Evolutionary conservation across 1,140 invertebrate species (phyloP).

Genomic region (Trichomalopsis sarcophagae): DNA sequence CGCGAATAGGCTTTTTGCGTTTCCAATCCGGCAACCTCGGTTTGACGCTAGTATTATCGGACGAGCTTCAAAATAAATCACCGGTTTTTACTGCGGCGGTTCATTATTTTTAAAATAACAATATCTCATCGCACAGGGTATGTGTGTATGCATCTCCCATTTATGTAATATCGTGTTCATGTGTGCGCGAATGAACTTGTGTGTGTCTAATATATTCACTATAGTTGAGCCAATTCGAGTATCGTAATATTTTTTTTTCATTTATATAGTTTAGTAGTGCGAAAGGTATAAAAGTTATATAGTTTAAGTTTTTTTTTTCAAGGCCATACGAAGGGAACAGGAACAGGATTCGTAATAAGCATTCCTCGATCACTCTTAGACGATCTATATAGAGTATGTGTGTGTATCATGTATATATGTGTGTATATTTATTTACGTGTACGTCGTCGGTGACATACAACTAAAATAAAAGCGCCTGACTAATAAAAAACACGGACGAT

Average conservation of each 20-base stretch:
- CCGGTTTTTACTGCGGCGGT: background rate
- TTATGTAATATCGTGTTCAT: background rate
- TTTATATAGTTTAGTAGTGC: constrained; percentile 46
- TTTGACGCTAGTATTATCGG: background rate
- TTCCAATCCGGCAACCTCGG: background rate
- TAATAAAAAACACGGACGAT: background rate
- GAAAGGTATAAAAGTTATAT: constrained; percentile 55
- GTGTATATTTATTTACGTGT: background rate
- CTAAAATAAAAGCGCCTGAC: too few species aligned
- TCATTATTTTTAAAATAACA: constrained; percentile 34
- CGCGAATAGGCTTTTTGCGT: background rate
- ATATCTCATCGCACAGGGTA: constrained; percentile 12
- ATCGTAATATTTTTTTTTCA: background rate
- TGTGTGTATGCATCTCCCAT: background rate
- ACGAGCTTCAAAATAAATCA: background rate
- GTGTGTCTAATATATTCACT: constrained; percentile 16
- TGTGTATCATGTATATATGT: background rate
- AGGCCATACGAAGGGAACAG: constrained; percentile 52
- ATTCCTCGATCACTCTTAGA: constrained; percentile 28
- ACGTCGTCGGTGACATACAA: background rate
- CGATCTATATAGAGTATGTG: background rate
- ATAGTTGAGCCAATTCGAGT: constrained; percentile 11
- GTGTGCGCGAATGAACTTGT: constrained; percentile 20
- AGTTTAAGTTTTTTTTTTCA: constrained; percentile 46
- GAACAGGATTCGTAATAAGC: constrained; percentile 48